These are phyloP conservation scores for Sturnira hondurensis DNA, from an alignment of 2,113 vertebrate genomes.

Conservation along the genomic window DNA sequence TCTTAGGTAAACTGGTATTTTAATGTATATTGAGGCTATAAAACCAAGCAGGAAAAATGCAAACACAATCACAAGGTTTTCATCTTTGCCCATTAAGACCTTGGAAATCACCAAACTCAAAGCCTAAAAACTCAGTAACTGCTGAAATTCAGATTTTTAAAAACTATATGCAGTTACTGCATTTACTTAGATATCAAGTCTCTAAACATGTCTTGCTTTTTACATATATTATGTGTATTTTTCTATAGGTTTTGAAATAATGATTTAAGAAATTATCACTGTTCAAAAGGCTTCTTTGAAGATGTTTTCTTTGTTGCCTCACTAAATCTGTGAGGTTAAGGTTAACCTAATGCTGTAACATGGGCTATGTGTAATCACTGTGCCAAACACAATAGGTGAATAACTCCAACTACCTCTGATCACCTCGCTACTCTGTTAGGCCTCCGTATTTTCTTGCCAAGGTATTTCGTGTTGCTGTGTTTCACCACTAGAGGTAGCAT, in stretches of 20 bases:
- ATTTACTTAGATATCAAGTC: conserved; percentile 22
- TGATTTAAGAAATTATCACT: not conserved
- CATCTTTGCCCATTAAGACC: not conserved
- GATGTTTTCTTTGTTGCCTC: not conserved
- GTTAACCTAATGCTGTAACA: not conserved
- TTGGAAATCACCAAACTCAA: not conserved
- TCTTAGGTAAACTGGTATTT: not conserved
- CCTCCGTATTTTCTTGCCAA: not conserved
- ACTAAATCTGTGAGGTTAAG: not conserved
- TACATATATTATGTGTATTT: not conserved
- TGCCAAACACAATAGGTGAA: not conserved
- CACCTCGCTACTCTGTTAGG: not conserved
- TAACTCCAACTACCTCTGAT: not conserved
- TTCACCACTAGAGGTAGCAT: not conserved
- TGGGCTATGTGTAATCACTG: not conserved
- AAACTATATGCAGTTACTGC: not conserved
- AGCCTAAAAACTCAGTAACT: not conserved
- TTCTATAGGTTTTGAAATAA: not conserved
- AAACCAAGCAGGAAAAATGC: not conserved
- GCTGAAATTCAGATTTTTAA: not conserved
- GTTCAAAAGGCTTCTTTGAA: not conserved
- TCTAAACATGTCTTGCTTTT: not conserved
- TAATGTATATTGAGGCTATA: not conserved
- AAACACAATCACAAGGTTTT: not conserved
- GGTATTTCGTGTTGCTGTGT: not conserved